Percentiles rank a stretch among this genome's conserved stretches.
Conservation (phyloP, 2,888 invertebrate species). For the Alviniconcha strummeri region DNA sequence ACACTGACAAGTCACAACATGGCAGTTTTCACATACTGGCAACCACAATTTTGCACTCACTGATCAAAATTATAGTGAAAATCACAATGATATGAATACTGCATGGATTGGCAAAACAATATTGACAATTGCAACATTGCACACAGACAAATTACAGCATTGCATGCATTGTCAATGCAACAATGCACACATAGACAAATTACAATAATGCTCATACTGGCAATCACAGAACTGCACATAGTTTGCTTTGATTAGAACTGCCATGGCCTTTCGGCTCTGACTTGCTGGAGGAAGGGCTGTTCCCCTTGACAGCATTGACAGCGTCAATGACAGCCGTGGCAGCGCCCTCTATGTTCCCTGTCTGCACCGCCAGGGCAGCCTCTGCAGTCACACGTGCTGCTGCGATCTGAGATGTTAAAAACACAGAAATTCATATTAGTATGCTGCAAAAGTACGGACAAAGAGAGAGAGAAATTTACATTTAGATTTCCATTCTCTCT, state of each 20-base stretch:
- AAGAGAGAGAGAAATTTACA: neutral
- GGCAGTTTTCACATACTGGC: too few relatives aligned
- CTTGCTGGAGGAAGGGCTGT: neutral
- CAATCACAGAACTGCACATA: slow-evolving; percentile 32
- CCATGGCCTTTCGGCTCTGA: slow-evolving; percentile 2
- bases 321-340: slow-evolving; percentile 48
- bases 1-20: too few relatives aligned
- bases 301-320: slow-evolving; percentile 36
- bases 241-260: slow-evolving; percentile 16
- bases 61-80: too few relatives aligned
- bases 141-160: too few relatives aligned
- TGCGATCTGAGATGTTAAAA: slow-evolving; percentile 37
- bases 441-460: neutral
- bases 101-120: too few relatives aligned
- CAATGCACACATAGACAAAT: too few relatives aligned
- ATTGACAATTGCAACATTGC: too few relatives aligned
- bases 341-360: slow-evolving; percentile 47
- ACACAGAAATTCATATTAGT: neutral
- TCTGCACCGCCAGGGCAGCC: slow-evolving; percentile 46
- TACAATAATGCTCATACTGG: too few relatives aligned
- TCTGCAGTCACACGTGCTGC: slow-evolving; percentile 46
- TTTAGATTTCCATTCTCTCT: neutral
- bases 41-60: too few relatives aligned
- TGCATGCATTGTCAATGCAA: too few relatives aligned
- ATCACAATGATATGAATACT: too few relatives aligned